Evolutionary conservation across 2,797 vertebrate genomes (phyloP).

Genomic region (Melanotaenia trifasciata): DNA sequence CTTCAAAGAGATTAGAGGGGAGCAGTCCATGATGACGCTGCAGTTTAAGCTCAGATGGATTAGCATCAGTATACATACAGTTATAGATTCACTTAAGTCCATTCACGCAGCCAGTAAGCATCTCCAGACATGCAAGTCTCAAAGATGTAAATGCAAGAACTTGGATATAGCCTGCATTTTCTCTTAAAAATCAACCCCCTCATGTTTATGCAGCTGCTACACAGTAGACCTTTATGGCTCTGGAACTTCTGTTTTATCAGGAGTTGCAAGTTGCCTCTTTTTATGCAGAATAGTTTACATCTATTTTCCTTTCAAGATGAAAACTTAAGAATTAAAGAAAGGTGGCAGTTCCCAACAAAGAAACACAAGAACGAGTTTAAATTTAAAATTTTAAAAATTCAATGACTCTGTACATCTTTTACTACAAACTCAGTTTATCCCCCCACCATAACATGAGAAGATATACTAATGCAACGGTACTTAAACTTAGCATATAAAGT

Average conservation of each 20-base stretch:
- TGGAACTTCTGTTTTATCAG: background rate
- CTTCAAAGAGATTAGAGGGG: slow-evolving; percentile 49
- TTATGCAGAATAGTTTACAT: background rate
- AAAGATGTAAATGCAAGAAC: background rate
- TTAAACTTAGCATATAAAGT: too few relatives aligned
- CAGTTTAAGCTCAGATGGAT: slow-evolving; percentile 60
- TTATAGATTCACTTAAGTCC: slow-evolving; percentile 16
- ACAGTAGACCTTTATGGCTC: slow-evolving; percentile 6
- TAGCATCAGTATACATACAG: slow-evolving; percentile 51
- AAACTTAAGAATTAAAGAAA: background rate
- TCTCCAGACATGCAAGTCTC: background rate
- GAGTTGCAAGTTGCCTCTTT: background rate
- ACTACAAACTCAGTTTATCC: too few relatives aligned
- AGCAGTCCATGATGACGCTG: slow-evolving; percentile 62
- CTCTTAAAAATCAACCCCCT: background rate
- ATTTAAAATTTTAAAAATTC: too few relatives aligned
- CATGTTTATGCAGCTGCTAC: background rate
- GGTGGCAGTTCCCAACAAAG: background rate
- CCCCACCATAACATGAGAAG: background rate
- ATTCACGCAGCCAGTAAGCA: slow-evolving; percentile 10
- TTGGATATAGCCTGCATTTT: background rate
- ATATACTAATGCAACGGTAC: too few relatives aligned
- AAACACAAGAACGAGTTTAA: background rate
- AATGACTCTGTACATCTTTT: too few relatives aligned
- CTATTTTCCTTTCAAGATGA: background rate